Percentiles rank a stretch among this genome's conserved stretches.
These are phyloP conservation scores for Xylota segnis DNA, from an alignment of 2,888 invertebrate genomes.

Conservation along the genomic window DNA sequence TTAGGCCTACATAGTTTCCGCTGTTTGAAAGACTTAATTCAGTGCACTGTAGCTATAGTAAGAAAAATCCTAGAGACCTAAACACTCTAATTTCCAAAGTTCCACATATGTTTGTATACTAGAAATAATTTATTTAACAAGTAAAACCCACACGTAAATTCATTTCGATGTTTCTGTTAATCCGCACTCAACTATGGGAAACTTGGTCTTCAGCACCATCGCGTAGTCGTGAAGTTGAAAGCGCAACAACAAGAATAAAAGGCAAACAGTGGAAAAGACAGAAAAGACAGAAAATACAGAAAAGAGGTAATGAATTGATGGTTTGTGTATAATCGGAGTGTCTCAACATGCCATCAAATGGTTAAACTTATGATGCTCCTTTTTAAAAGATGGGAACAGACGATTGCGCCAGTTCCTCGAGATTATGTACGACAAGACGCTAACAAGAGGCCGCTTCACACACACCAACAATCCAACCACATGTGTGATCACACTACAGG, in stretches of 20 bases:
- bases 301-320: conserved; percentile 76
- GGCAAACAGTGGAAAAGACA: conserved; percentile 62
- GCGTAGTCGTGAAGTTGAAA: conserved; percentile 42
- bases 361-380: conserved; percentile 77
- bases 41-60: no score
- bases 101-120: no score
- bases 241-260: conserved; percentile 69
- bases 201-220: conserved; percentile 64
- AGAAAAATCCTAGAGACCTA: no score
- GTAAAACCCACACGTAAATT: conserved; percentile 56
- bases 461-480: not conserved
- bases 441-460: conserved; percentile 73
- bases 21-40: no score
- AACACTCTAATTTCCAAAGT: no score
- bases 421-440: conserved; percentile 77
- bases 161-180: conserved; percentile 35
- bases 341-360: conserved; percentile 77
- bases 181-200: conserved; percentile 69
- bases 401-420: conserved; percentile 74
- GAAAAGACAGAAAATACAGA: conserved; percentile 71
- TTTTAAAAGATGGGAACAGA: conserved; percentile 74
- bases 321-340: conserved; percentile 77
- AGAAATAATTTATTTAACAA: not conserved
- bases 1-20: no score
- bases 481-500: conserved; percentile 11